Evolutionary conservation across 2,113 vertebrate genomes (phyloP).

Genomic region (Illadopsis cleaveri): DNA sequence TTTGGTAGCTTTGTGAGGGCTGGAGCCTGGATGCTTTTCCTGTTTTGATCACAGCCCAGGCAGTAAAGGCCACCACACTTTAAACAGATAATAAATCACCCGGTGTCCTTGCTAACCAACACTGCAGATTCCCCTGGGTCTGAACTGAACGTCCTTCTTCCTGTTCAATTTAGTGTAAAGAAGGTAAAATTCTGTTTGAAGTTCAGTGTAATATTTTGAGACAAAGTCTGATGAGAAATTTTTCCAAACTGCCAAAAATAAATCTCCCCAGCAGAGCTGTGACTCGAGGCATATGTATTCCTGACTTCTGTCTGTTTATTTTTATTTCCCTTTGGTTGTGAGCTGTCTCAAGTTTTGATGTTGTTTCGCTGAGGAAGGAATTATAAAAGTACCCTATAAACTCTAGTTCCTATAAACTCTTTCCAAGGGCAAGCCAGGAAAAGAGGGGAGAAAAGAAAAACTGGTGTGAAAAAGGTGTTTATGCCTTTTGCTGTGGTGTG

Average conservation of each 20-base stretch:
- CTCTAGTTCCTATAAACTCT: not conserved
- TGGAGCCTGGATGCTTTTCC: slow-evolving; percentile 2
- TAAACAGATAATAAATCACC: slow-evolving; percentile 38
- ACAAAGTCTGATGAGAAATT: slow-evolving; percentile 33
- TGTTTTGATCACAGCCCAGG: slow-evolving; percentile 8
- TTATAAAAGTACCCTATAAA: not conserved
- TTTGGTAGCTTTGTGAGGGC: not conserved
- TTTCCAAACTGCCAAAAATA: slow-evolving; percentile 62
- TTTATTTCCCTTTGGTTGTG: slow-evolving; percentile 15
- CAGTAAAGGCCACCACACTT: slow-evolving; percentile 25
- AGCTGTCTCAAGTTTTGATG: slow-evolving; percentile 1
- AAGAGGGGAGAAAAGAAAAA: not conserved
- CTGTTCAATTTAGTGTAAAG: slow-evolving; percentile 30
- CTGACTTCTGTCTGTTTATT: slow-evolving; percentile 14
- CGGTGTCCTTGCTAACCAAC: not conserved
- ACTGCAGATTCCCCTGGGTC: not conserved
- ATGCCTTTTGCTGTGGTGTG: not conserved
- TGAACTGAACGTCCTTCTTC: not conserved
- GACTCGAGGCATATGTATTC: not conserved
- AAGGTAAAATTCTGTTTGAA: slow-evolving; percentile 17
- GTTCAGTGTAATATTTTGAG: slow-evolving; percentile 27
- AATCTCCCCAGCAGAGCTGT: slow-evolving; percentile 16
- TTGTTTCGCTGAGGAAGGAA: not conserved
- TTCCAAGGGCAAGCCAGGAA: not conserved
- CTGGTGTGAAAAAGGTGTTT: not conserved